These are phyloP conservation scores for Mythimna lalbum DNA, from an alignment of 2,888 invertebrate genomes.

Conservation along the genomic window DNA sequence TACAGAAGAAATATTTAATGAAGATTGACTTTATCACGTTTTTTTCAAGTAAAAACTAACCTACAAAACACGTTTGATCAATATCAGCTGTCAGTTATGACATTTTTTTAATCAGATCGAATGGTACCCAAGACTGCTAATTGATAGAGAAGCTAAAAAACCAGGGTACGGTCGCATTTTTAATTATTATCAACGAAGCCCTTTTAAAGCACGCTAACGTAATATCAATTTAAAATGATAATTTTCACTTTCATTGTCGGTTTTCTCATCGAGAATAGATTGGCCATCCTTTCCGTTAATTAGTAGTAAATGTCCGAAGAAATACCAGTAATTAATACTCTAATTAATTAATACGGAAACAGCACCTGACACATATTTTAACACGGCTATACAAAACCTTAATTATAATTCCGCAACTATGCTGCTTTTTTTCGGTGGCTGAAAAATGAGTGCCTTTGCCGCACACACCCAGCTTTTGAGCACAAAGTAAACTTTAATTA, in stretches of 20 bases:
- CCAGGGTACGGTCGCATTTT: neutral
- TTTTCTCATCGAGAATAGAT: neutral
- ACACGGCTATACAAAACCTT: slow-evolving; percentile 29
- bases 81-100: neutral
- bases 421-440: slow-evolving; percentile 44
- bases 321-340: neutral
- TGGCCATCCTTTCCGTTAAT: neutral
- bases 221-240: slow-evolving; percentile 7
- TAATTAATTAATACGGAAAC: slow-evolving; percentile 16
- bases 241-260: neutral
- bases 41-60: neutral
- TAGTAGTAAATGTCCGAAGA: neutral
- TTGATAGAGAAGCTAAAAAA: neutral
- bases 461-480: slow-evolving; percentile 49
- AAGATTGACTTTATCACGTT: no score
- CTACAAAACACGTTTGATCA: neutral
- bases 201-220: neutral
- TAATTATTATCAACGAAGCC: neutral
- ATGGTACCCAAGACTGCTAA: neutral
- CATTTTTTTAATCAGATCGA: neutral
- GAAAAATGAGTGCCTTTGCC: slow-evolving; percentile 58
- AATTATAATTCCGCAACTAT: slow-evolving; percentile 52
- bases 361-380: slow-evolving; percentile 36
- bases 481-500: slow-evolving; percentile 61
- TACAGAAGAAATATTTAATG: no score